A percentile compares a stretch with the other conserved stretches of the same genome.
Evolutionary conservation across 1,140 invertebrate species (phyloP).

Genomic region (Halesus radiatus): DNA sequence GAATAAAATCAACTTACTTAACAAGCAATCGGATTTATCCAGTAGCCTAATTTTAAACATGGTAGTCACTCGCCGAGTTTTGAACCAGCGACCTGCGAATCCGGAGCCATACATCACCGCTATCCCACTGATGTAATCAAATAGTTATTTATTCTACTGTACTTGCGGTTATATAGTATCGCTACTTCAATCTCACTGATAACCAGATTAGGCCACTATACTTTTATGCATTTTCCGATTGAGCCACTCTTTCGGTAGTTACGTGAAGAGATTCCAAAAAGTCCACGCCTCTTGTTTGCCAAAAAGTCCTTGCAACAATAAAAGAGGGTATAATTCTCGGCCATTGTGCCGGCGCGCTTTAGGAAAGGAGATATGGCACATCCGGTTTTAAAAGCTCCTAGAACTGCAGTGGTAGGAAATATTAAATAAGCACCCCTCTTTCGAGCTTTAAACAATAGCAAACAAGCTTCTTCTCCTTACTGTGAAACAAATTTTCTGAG

Average conservation of each 20-base stretch:
- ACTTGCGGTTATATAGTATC: too few species aligned
- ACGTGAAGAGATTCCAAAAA: conserved; percentile 15
- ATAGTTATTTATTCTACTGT: too few species aligned
- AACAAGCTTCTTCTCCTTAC: too few species aligned
- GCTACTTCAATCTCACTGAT: not conserved
- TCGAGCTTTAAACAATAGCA: too few species aligned
- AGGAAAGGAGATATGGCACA: not conserved
- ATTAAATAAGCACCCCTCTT: too few species aligned
- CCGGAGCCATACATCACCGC: too few species aligned
- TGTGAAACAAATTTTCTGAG: not conserved
- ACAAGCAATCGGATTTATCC: too few species aligned
- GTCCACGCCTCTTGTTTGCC: conserved; percentile 18
- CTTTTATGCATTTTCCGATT: not conserved
- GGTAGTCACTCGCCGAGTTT: too few species aligned
- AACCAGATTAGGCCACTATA: not conserved
- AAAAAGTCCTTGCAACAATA: conserved; percentile 27
- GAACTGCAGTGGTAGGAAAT: conserved; percentile 7
- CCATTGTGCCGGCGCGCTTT: not conserved
- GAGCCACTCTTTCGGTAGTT: conserved; percentile 1
- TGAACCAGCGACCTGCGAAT: too few species aligned
- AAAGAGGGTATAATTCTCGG: not conserved
- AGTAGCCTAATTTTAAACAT: too few species aligned
- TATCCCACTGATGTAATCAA: too few species aligned
- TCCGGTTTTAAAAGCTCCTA: not conserved
- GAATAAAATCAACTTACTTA: too few species aligned